Evolutionary conservation across 2,888 invertebrate genomes (phyloP).

Genomic region (Lasius fuliginosus): DNA sequence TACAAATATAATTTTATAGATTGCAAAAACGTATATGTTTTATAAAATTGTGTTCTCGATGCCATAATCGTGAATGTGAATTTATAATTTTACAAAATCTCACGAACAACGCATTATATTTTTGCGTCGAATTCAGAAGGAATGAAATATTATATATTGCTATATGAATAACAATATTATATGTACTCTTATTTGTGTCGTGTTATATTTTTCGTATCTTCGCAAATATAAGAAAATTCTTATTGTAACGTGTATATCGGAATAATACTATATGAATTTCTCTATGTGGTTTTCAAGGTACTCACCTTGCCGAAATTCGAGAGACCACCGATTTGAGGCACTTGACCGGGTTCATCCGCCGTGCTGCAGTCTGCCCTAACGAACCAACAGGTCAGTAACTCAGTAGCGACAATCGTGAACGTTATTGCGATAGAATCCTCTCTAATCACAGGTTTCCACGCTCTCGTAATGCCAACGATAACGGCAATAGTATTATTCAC

Average conservation of each 20-base stretch:
- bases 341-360: constrained; percentile 89
- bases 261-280: not conserved
- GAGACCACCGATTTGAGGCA: constrained; percentile 89
- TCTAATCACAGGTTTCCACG: constrained; percentile 68
- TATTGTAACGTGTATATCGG: not conserved
- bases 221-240: not conserved
- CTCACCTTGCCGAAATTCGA: constrained; percentile 89
- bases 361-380: constrained; percentile 90
- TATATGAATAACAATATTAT: not conserved
- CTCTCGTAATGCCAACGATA: constrained; percentile 59
- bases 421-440: constrained; percentile 75
- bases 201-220: not conserved
- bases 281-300: constrained; percentile 49
- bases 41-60: constrained; percentile 8
- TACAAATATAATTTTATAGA: constrained; percentile 9
- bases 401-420: constrained; percentile 80
- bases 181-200: not conserved
- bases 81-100: not conserved
- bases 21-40: not conserved
- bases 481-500: constrained; percentile 38
- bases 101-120: not conserved
- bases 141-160: not conserved
- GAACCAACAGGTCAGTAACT: constrained; percentile 86
- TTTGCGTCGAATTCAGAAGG: not conserved
- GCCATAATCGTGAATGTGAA: constrained; percentile 26